Evolutionary conservation across 2,797 vertebrate genomes (phyloP).

Genomic region (Apogon talboti): DNA sequence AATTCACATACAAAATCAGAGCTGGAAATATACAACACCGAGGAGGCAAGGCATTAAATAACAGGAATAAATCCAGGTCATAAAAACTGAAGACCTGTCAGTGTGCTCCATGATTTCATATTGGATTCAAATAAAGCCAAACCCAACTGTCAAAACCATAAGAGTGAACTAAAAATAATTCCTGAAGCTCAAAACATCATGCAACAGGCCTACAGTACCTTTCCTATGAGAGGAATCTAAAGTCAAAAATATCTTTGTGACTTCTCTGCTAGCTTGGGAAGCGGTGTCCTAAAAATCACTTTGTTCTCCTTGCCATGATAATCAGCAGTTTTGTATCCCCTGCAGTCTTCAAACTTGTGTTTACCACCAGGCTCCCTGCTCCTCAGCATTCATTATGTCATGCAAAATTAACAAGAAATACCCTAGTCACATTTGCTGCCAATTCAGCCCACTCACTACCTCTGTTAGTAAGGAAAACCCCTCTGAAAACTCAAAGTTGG

Average conservation of each 20-base stretch:
- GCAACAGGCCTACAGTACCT: background rate
- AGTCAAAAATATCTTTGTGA: conserved; percentile 8
- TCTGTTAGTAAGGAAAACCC: conserved; percentile 25
- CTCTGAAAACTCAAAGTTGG: background rate
- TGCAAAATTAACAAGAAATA: conserved; percentile 62
- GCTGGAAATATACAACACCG: conserved; percentile 7
- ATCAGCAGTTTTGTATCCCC: conserved; percentile 60
- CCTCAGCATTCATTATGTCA: conserved; percentile 54
- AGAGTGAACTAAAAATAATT: conserved; percentile 9
- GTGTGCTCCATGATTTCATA: background rate
- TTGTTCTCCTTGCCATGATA: conserved; percentile 37
- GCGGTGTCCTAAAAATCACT: conserved; percentile 43
- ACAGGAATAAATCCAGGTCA: conserved; percentile 13
- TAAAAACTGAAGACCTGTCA: conserved; percentile 1
- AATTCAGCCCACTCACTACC: conserved; percentile 39
- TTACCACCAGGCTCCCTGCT: conserved; percentile 48
- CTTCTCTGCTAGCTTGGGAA: conserved; percentile 11
- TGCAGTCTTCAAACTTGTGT: conserved; percentile 48
- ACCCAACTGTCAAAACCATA: background rate
- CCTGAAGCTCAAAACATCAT: conserved; percentile 8
- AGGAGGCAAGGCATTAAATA: background rate
- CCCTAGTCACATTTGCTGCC: conserved; percentile 47
- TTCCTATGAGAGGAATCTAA: background rate
- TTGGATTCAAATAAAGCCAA: conserved; percentile 5
- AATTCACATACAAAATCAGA: conserved; percentile 3